Evolutionary conservation across 2,113 vertebrate genomes (phyloP), one percentile per base, ranked within the genome.

Genomic region (Nematolebias whitei): DNA sequence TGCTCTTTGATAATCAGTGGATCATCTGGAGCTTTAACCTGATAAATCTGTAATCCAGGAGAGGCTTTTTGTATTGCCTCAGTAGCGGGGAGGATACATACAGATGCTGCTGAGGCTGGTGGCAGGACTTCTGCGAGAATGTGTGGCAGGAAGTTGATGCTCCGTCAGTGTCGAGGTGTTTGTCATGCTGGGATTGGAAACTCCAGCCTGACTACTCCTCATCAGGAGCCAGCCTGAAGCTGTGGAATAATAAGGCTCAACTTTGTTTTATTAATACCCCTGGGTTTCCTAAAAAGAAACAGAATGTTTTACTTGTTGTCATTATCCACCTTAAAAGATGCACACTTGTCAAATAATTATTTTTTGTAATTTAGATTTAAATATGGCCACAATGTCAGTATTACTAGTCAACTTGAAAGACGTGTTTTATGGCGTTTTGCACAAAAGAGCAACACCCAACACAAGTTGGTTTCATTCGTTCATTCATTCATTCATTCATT

Each of bases 11-110:
- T 83, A 65, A 80, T 74, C 66, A 47, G 40, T 6, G 39, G 49
- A 80, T 87, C 58, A 60, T 73, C 76, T 62, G 57, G 56, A 65
- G 80, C 52, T 85, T 85, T 82, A 71, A 59, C 63, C 7, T 8
- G 12, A 62, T 84, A 49, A 80, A 74, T 74, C 86, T 74, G 54
- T 55, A 63, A 62, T 84, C 65, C 84, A 61, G 2, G 2, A 61
- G n/a, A 63, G 75, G 71, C 53, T 57, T 62, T 82, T 47, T 39
- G 18, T 19, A 18, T 26, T 56, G 40, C 23, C 41, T 24, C 35
- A 39, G 71, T 71, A 73, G 73, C 53, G 44, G 13, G 1, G 40
- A 67, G 20, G 67, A 63, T 47, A 20, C 57, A 45, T 48, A 71
- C n/a, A 23, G 18, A 49, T 64, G 50, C 51, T 41, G 49, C 50